Conservation (phyloP, 2,797 vertebrate species). For the Bovichtus variegatus region DNA sequence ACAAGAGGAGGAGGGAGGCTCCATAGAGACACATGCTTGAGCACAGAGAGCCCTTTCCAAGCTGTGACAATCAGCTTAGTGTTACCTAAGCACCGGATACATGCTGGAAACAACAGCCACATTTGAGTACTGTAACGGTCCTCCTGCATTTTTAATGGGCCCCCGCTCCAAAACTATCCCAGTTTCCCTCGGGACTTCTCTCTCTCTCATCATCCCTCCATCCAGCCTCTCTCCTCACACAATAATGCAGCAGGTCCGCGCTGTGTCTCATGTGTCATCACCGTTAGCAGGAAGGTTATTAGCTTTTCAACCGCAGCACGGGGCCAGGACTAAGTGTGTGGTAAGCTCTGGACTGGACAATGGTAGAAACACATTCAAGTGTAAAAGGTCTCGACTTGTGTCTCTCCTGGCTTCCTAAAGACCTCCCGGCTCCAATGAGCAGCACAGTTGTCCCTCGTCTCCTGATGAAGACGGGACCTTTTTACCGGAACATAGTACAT, state of each 20-base stretch:
- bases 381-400: background rate
- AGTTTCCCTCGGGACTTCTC: slow-evolving; percentile 58
- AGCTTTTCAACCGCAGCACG: slow-evolving; percentile 30
- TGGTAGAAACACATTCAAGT: background rate
- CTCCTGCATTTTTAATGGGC: slow-evolving; percentile 81
- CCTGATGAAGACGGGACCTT: background rate
- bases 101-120: slow-evolving; percentile 80
- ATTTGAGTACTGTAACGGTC: slow-evolving; percentile 72
- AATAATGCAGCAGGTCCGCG: slow-evolving; percentile 47
- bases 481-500: background rate
- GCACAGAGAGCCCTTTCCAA: slow-evolving; percentile 36
- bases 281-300: slow-evolving; percentile 44
- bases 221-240: slow-evolving; percentile 37
- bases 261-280: slow-evolving; percentile 72
- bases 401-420: background rate
- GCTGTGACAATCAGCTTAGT: slow-evolving; percentile 77
- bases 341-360: background rate
- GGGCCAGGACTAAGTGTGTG: slow-evolving; percentile 13
- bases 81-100: slow-evolving; percentile 82
- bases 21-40: slow-evolving; percentile 18
- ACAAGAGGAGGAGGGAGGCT: slow-evolving; percentile 10
- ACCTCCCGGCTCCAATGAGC: background rate
- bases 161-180: slow-evolving; percentile 62
- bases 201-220: slow-evolving; percentile 39
- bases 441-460: background rate